Evolutionary conservation across 2,888 invertebrate genomes (phyloP), one percentile per base, ranked within the genome.

Genomic region (Eulithis prunata): DNA sequence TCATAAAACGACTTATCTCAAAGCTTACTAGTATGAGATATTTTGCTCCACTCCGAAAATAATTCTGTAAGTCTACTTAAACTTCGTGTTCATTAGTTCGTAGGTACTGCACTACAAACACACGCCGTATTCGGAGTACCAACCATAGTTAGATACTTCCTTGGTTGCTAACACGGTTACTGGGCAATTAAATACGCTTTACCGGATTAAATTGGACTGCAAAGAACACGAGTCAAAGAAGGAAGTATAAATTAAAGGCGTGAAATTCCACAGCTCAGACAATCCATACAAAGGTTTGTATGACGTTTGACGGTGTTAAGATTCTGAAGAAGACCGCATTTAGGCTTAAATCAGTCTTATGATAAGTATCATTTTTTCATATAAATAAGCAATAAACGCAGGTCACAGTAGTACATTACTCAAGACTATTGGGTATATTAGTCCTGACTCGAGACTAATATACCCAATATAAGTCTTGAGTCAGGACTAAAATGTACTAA

Each of bases 241-340:
- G 89, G 89, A 89, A 88, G 84, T 86, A 89, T 87, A 88, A 88
- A 89, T 90, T 89, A 89, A 77, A 78, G 81, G 87, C 85, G 90
- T 90, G 87, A 90, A 90, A 90, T 90, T 88, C 87, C 86, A 74
- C 82, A 71, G 68, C 72, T 77, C 78, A 36, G 81, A 83, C 85
- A 84, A 79, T 79, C 78, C 82, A 80, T 79, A 86, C 85, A 85
- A 83, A 83, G 74, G 73, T 71, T 71, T 74, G 77, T 83, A 83
- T 83, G 70, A 66, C 45, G 56, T 54, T 62, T 60, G 85, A 82
- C 74, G 78, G 85, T 80, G 87, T 88, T 87, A 87, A 87, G 84
- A 87, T 87, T 88, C 87, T 74, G 71, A 71, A 67, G 64, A 41
- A 43, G 51, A 51, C 28, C 32, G 32, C 36, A 11, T 36, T 21